Conservation (phyloP, 2,113 vertebrate genomes). For the Barbus barbus region DNA sequence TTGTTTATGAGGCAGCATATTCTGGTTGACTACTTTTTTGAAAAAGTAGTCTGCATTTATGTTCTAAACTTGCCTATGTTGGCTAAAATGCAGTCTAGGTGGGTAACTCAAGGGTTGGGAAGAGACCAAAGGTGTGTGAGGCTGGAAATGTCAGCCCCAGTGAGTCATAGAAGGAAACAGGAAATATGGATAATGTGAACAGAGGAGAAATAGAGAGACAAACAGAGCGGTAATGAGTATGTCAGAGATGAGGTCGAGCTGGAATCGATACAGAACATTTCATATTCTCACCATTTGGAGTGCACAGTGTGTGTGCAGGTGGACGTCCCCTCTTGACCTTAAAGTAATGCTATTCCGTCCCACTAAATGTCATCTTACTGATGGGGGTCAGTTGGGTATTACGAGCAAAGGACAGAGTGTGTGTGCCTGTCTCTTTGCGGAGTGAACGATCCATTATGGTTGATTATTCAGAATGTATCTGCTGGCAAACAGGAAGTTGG, state of each 20-base stretch:
- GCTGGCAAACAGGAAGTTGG: conserved; percentile 29
- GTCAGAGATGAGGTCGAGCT: conserved; percentile 13
- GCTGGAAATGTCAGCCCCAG: conserved; percentile 38
- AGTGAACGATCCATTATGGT: conserved; percentile 31
- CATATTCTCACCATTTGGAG: not conserved
- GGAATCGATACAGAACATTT: conserved; percentile 36
- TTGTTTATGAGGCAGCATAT: not conserved
- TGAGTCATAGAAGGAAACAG: conserved; percentile 26
- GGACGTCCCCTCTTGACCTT: not conserved
- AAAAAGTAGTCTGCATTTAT: not conserved
- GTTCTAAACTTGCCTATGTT: too few species aligned
- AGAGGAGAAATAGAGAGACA: not conserved
- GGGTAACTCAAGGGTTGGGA: not conserved
- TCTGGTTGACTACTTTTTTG: not conserved
- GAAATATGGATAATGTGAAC: conserved; percentile 31
- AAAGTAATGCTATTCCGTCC: conserved; percentile 49
- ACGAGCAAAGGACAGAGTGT: conserved; percentile 29
- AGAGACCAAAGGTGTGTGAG: not conserved
- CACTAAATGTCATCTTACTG: conserved; percentile 53
- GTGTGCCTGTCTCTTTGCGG: not conserved
- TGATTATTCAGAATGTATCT: conserved; percentile 32
- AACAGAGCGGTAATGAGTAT: conserved; percentile 36
- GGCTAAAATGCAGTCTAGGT: not conserved
- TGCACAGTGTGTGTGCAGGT: conserved; percentile 21
- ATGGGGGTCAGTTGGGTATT: conserved; percentile 48